Conservation (phyloP, 2,888 invertebrate genomes). For the Tipula helvola region DNA sequence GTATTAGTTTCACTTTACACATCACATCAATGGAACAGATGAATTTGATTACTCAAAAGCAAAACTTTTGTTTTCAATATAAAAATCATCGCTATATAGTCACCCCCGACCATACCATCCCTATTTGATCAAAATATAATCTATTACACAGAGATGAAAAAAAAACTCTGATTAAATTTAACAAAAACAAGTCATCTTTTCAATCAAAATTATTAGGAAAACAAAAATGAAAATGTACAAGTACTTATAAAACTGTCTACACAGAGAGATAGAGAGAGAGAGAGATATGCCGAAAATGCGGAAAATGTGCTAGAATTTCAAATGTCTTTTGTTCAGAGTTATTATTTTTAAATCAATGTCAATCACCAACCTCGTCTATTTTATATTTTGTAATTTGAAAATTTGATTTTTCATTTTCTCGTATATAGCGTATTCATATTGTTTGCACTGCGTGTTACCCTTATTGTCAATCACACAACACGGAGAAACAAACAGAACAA, state of each 20-base stretch:
- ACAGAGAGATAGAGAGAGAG: neutral
- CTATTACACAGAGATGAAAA: neutral
- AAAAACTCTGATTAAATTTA: neutral
- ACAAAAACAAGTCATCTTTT: neutral
- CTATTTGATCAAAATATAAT: neutral
- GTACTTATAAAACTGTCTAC: neutral
- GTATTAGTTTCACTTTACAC: neutral
- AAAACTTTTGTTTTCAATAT: neutral
- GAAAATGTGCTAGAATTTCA: conserved; percentile 4
- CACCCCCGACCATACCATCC: neutral
- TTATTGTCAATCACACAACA: neutral
- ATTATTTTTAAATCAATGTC: neutral
- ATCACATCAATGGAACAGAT: neutral
- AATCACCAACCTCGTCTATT: neutral
- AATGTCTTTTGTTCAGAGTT: neutral
- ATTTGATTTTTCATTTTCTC: neutral
- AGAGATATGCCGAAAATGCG: neutral
- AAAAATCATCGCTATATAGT: neutral
- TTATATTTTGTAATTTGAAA: neutral
- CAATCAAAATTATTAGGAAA: neutral
- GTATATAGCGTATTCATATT: neutral
- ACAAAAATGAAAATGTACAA: neutral
- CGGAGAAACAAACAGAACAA: neutral
- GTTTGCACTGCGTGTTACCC: neutral
- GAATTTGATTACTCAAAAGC: neutral